A percentile compares a stretch with the other conserved stretches of the same genome.
Conservation (phyloP, 2,797 vertebrate species). For the Semaprochilodus insignis region DNA sequence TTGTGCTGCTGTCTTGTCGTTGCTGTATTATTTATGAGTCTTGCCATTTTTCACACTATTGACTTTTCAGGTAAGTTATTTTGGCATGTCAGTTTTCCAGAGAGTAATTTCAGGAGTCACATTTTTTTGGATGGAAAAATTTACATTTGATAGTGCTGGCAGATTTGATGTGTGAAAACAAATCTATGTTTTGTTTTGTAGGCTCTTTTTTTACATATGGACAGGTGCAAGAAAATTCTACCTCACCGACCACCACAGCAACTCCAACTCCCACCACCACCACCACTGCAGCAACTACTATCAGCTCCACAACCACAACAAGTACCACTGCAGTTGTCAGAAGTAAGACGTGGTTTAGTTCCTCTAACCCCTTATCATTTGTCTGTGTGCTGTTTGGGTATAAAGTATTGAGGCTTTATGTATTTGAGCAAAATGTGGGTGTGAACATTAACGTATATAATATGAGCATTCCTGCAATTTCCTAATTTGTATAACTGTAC, state of each 20-base stretch:
- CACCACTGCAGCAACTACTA: slow-evolving; percentile 44
- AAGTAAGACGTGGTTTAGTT: slow-evolving; percentile 69
- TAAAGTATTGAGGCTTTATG: slow-evolving; percentile 16
- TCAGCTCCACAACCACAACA: slow-evolving; percentile 45
- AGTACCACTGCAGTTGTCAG: slow-evolving; percentile 60
- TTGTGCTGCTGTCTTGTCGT: slow-evolving; percentile 32
- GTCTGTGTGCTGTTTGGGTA: not conserved
- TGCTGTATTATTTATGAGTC: slow-evolving; percentile 28
- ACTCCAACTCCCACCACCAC: slow-evolving; percentile 38
- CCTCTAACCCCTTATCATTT: slow-evolving; percentile 14
- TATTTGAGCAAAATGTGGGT: not conserved
- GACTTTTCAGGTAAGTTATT: slow-evolving; percentile 30
- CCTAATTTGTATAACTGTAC: not conserved
- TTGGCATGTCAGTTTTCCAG: not conserved
- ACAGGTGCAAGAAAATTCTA: slow-evolving; percentile 65
- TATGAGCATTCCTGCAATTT: not conserved
- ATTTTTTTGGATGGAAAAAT: not conserved
- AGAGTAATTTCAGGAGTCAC: not conserved
- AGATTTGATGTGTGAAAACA: not conserved
- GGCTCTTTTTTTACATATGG: slow-evolving; percentile 72
- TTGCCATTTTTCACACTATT: slow-evolving; percentile 5
- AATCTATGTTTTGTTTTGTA: slow-evolving; percentile 48
- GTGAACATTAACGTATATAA: not conserved
- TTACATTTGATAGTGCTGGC: not conserved
- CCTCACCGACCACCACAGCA: slow-evolving; percentile 49